Conservation (phyloP, 2,888 invertebrate genomes). For the Epiblema foenella region DNA sequence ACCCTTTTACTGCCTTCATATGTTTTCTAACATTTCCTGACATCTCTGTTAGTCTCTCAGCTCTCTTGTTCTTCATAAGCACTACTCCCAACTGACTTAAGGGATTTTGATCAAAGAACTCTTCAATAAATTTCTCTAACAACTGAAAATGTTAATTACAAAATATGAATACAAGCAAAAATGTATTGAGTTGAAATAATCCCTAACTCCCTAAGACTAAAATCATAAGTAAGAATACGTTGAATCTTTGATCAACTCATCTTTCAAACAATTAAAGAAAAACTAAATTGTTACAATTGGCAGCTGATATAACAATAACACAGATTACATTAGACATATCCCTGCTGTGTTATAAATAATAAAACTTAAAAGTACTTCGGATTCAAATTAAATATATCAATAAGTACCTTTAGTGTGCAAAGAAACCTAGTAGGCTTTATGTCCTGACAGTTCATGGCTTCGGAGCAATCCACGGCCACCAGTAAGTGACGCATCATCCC, state of each 20-base stretch:
- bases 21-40: slow-evolving; percentile 94
- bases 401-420: slow-evolving; percentile 92
- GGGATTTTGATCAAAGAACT: slow-evolving; percentile 99
- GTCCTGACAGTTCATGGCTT: slow-evolving; percentile 97
- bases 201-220: too few relatives aligned
- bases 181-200: too few relatives aligned
- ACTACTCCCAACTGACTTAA: slow-evolving; percentile 98
- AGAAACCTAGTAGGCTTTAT: slow-evolving; percentile 96
- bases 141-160: slow-evolving; percentile 84
- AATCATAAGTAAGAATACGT: too few relatives aligned
- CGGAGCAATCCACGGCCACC: slow-evolving; percentile 96
- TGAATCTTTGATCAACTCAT: too few relatives aligned
- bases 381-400: neutral
- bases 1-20: slow-evolving; percentile 87
- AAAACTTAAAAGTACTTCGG: too few relatives aligned
- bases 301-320: too few relatives aligned
- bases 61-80: slow-evolving; percentile 95
- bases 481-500: slow-evolving; percentile 99
- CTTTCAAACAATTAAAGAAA: too few relatives aligned
- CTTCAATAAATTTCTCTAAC: slow-evolving; percentile 96
- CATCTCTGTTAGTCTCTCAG: slow-evolving; percentile 95
- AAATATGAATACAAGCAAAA: neutral
- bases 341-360: too few relatives aligned
- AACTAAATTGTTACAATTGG: too few relatives aligned
- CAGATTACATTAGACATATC: too few relatives aligned